Conservation (phyloP, 2,888 invertebrate genomes). For the Fragum fragum region DNA sequence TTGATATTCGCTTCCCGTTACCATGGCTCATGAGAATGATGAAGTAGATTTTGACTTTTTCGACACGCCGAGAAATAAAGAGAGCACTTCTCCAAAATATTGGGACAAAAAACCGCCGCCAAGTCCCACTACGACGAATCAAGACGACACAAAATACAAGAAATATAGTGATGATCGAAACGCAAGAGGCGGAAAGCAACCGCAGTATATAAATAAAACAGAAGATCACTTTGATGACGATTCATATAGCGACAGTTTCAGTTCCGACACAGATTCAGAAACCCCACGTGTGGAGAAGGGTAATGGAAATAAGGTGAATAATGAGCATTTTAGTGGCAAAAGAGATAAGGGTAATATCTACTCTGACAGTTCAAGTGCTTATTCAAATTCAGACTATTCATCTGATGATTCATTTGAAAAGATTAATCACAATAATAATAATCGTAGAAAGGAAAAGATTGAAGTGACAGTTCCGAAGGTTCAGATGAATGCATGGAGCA, state of each 20-base stretch:
- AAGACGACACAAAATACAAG: slow-evolving; percentile 40
- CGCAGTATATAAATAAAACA: not conserved
- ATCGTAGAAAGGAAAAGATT: slow-evolving; percentile 41
- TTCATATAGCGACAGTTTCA: slow-evolving; percentile 22
- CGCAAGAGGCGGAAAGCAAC: not conserved
- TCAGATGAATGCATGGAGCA: slow-evolving; percentile 65
- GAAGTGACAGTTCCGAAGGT: slow-evolving; percentile 60
- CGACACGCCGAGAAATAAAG: slow-evolving; percentile 68
- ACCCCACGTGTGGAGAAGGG: slow-evolving; percentile 32
- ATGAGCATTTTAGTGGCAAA: not conserved
- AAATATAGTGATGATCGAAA: not conserved
- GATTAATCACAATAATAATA: slow-evolving; percentile 37
- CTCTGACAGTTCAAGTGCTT: slow-evolving; percentile 73
- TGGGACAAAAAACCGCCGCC: slow-evolving; percentile 38
- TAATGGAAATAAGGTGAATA: not conserved
- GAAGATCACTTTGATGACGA: not conserved
- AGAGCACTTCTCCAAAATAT: slow-evolving; percentile 34
- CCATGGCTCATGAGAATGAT: slow-evolving; percentile 22
- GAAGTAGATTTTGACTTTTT: slow-evolving; percentile 80
- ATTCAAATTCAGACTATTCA: slow-evolving; percentile 68
- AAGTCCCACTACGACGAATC: slow-evolving; percentile 29
- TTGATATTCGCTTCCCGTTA: no score
- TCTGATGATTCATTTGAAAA: slow-evolving; percentile 55
- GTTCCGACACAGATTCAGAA: slow-evolving; percentile 51
- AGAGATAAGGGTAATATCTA: slow-evolving; percentile 1